A percentile compares a stretch with the other conserved stretches of the same genome.
These are phyloP conservation scores for Heliconius hewitsoni DNA, from an alignment of 1,140 invertebrate genomes.

Conservation along the genomic window DNA sequence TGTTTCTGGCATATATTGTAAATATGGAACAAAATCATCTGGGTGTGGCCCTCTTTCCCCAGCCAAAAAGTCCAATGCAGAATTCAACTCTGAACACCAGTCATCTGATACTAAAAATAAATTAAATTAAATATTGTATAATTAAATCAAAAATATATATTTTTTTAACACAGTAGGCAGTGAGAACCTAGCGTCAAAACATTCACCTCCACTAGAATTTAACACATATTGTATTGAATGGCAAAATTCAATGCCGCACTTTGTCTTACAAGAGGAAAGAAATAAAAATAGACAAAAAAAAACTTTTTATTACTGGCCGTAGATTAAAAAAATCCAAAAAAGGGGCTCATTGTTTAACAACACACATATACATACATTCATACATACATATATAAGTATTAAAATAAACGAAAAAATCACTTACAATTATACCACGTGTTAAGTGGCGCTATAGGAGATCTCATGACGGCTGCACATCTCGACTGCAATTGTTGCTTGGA, in stretches of 20 bases:
- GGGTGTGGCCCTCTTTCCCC: slow-evolving; percentile 92
- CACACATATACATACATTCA: too few relatives aligned
- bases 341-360: too few relatives aligned
- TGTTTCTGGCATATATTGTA: slow-evolving; percentile 90
- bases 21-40: slow-evolving; percentile 95
- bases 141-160: too few relatives aligned
- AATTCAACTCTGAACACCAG: slow-evolving; percentile 89
- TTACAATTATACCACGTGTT: slow-evolving; percentile 89
- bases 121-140: slow-evolving; percentile 1
- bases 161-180: too few relatives aligned
- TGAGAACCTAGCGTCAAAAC: too few relatives aligned
- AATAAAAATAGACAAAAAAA: too few relatives aligned
- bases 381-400: neutral
- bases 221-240: too few relatives aligned
- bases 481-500: slow-evolving; percentile 88
- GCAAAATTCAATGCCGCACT: too few relatives aligned
- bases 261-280: too few relatives aligned
- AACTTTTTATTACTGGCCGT: too few relatives aligned
- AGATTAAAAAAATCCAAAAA: too few relatives aligned
- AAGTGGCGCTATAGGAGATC: slow-evolving; percentile 89
- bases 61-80: slow-evolving; percentile 92
- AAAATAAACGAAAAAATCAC: slow-evolving; percentile 38
- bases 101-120: slow-evolving; percentile 82
- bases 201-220: too few relatives aligned
- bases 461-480: slow-evolving; percentile 89